phyloP scores from a whole-genome alignment of 2,797 vertebrate species.

The Pseudochirops cupreus region DNA sequence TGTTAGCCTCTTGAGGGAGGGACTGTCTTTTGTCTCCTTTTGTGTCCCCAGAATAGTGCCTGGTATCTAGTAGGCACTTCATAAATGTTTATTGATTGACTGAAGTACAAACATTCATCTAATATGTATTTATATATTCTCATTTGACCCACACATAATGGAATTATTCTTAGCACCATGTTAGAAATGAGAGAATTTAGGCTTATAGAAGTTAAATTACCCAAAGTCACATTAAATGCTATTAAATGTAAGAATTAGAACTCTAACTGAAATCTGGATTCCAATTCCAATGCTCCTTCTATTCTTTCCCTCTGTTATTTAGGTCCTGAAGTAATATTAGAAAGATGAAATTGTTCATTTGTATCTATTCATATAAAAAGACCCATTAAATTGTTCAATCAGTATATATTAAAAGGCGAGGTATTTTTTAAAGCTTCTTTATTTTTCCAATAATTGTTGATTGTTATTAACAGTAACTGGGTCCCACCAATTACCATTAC shows the following conservation, averaged over 20 bases:
- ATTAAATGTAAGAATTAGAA: background rate
- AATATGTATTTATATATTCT: background rate
- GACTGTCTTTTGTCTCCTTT: background rate
- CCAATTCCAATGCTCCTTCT: background rate
- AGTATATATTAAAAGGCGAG: constrained; percentile 50
- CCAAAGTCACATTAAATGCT: background rate
- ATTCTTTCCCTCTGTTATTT: background rate
- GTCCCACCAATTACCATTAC: constrained; percentile 7
- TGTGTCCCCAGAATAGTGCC: background rate
- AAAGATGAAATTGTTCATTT: background rate
- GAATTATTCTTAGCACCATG: background rate
- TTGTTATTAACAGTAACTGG: constrained; percentile 19
- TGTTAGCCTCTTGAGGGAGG: background rate
- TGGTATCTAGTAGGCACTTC: background rate
- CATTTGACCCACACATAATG: background rate
- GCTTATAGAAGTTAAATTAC: background rate
- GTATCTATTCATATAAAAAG: constrained; percentile 36
- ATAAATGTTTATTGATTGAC: background rate
- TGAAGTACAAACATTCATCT: background rate
- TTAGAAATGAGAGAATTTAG: background rate
- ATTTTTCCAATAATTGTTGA: constrained; percentile 21
- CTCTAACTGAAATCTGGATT: background rate
- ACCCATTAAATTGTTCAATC: constrained; percentile 18
- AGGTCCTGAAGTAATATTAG: background rate
- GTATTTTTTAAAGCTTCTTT: constrained; percentile 48